Conservation (phyloP, 1,140 invertebrate genomes). For the Plectus sambesii region DNA sequence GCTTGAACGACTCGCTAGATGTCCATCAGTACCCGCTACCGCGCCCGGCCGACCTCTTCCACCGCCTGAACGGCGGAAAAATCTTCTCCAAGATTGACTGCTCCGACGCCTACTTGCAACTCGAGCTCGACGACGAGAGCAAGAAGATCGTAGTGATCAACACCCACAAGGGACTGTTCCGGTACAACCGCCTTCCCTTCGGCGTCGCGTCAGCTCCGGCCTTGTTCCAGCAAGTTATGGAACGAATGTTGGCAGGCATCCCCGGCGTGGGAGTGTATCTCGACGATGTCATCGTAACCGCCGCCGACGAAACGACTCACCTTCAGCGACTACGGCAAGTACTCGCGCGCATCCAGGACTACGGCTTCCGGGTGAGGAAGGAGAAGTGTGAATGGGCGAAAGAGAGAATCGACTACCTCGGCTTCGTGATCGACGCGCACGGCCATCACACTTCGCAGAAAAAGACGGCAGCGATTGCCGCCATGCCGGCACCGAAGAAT, state of each 20-base stretch:
- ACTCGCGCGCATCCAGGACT: slow-evolving; percentile 6
- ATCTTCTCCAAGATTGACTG: slow-evolving; percentile 41
- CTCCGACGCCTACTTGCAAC: slow-evolving; percentile 29
- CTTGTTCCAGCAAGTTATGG: slow-evolving; percentile 52
- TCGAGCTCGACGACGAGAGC: slow-evolving; percentile 26
- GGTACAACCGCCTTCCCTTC: slow-evolving; percentile 46
- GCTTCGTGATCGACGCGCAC: slow-evolving; percentile 12
- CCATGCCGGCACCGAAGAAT: slow-evolving; percentile 23
- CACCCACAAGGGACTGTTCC: slow-evolving; percentile 27
- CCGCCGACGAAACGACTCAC: slow-evolving; percentile 6
- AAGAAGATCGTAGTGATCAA: slow-evolving; percentile 25
- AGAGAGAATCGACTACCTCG: slow-evolving; percentile 10
- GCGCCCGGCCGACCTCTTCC: slow-evolving; percentile 36
- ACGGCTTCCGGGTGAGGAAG: slow-evolving; percentile 11
- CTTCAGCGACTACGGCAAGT: neutral
- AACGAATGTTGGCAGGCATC: slow-evolving; percentile 43
- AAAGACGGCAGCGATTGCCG: slow-evolving; percentile 12
- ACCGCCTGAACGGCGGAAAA: slow-evolving; percentile 25
- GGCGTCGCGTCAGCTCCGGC: slow-evolving; percentile 49
- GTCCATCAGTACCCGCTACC: slow-evolving; percentile 30
- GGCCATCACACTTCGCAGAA: slow-evolving; percentile 13
- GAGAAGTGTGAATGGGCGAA: slow-evolving; percentile 18
- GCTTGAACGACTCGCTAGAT: slow-evolving; percentile 32
- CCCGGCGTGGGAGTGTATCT: slow-evolving; percentile 28
- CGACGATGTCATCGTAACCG: slow-evolving; percentile 21